Conservation (phyloP, 2,888 invertebrate species). For the Drosophila falleni region DNA sequence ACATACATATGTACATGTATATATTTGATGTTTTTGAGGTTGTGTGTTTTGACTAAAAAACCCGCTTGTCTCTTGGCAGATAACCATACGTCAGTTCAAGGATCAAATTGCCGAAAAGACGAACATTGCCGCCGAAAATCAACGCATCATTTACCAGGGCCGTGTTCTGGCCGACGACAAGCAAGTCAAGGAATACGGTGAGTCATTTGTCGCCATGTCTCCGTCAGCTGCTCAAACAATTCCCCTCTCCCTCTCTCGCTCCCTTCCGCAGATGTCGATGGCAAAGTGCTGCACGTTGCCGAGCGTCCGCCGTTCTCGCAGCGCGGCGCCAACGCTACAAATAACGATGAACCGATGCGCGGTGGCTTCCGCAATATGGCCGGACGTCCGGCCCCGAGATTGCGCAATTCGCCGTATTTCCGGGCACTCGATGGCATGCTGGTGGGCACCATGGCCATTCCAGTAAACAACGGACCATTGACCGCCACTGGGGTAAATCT, state of each 20-base stretch:
- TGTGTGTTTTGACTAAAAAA: constrained; percentile 38
- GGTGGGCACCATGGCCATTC: constrained; percentile 85
- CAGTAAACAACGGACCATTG: constrained; percentile 76
- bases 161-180: constrained; percentile 95
- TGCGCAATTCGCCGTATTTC: constrained; percentile 84
- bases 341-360: constrained; percentile 76
- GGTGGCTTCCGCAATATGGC: constrained; percentile 84
- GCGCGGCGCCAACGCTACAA: constrained; percentile 73
- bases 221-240: neutral
- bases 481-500: constrained; percentile 46
- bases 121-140: constrained; percentile 92
- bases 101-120: constrained; percentile 92
- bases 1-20: neutral
- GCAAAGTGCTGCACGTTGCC: constrained; percentile 97
- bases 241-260: no score
- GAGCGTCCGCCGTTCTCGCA: constrained; percentile 92
- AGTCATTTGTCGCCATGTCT: constrained; percentile 68
- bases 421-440: constrained; percentile 85
- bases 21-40: constrained; percentile 49
- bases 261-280: constrained; percentile 90
- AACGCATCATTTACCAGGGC: constrained; percentile 97
- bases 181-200: constrained; percentile 94
- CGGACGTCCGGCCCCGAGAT: constrained; percentile 69
- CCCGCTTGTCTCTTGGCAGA: constrained; percentile 86
- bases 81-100: constrained; percentile 93